Percentiles rank a stretch among this genome's conserved stretches.
Evolutionary conservation across 2,797 vertebrate genomes (phyloP).

Genomic region (Iguana delicatissima): DNA sequence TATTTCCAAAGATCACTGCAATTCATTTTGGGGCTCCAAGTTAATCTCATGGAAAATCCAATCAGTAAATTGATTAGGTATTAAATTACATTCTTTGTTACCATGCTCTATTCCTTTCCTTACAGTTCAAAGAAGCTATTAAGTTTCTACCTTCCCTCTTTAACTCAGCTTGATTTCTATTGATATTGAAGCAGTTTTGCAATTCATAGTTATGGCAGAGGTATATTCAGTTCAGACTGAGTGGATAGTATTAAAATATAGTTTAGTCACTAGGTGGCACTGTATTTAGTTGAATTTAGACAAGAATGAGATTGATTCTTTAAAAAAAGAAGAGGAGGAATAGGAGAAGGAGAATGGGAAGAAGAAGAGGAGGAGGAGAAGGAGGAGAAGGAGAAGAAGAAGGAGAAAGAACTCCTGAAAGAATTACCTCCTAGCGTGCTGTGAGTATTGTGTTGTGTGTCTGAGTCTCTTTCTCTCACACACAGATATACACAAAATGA

Average conservation of each 20-base stretch:
- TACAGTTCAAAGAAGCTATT: conserved; percentile 53
- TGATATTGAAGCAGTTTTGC: conserved; percentile 27
- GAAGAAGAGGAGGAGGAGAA: no score
- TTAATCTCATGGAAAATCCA: conserved; percentile 76
- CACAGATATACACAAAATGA: no score
- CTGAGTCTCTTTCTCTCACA: not conserved
- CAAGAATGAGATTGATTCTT: not conserved
- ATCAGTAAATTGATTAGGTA: conserved; percentile 75
- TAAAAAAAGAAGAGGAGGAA: not conserved
- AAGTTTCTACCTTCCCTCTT: conserved; percentile 30
- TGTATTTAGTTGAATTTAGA: not conserved
- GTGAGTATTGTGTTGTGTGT: not conserved
- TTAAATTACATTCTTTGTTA: conserved; percentile 73
- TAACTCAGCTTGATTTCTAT: conserved; percentile 30
- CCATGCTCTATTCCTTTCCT: conserved; percentile 52
- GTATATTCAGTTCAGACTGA: not conserved
- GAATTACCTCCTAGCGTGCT: no score
- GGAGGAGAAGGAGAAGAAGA: no score
- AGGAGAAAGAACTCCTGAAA: not conserved
- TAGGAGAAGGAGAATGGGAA: no score
- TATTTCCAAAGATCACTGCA: conserved; percentile 58
- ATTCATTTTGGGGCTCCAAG: conserved; percentile 67
- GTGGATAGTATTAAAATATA: not conserved
- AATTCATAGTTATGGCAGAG: conserved; percentile 4
- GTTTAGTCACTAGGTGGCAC: conserved; percentile 16